phyloP scores from a whole-genome alignment of 2,888 invertebrate genomes.

The Embidobia sp. region DNA sequence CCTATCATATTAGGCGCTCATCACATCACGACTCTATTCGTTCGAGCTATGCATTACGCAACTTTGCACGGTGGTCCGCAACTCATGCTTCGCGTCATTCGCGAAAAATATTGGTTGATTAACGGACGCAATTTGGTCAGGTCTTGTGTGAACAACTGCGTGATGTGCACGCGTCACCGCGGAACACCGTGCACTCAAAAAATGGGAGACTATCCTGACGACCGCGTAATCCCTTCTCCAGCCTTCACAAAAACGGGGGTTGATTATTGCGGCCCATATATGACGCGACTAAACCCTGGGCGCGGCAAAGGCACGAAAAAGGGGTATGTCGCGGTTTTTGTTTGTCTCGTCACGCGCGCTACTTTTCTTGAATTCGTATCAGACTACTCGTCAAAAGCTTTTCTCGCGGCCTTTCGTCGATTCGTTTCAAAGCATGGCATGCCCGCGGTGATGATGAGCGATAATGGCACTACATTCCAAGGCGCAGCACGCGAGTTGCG shows the following conservation, averaged over 20 bases:
- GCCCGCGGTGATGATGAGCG: not conserved
- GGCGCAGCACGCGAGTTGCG: conserved; percentile 7
- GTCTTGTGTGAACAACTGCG: not conserved
- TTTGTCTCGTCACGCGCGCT: conserved; percentile 1
- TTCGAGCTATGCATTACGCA: not conserved
- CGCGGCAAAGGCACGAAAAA: not conserved
- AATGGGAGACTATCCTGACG: conserved; percentile 1
- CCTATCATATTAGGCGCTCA: conserved; percentile 5
- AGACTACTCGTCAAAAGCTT: not conserved
- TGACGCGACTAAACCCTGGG: not conserved
- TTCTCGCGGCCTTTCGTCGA: conserved; percentile 5
- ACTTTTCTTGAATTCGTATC: conserved; percentile 5
- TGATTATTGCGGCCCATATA: conserved; percentile 3
- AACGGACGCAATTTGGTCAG: not conserved
- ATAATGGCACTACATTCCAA: conserved; percentile 7
- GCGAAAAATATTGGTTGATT: conserved; percentile 4
- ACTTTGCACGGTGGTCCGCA: conserved; percentile 11
- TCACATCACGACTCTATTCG: not conserved
- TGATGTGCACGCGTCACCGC: not conserved
- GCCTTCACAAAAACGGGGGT: not conserved
- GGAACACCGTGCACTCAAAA: not conserved
- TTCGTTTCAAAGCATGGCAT: not conserved
- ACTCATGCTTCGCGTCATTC: conserved; percentile 4
- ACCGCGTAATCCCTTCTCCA: not conserved
- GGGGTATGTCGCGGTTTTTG: not conserved